Conservation (phyloP, 2,797 vertebrate species). For the Onychomys arenicola region DNA sequence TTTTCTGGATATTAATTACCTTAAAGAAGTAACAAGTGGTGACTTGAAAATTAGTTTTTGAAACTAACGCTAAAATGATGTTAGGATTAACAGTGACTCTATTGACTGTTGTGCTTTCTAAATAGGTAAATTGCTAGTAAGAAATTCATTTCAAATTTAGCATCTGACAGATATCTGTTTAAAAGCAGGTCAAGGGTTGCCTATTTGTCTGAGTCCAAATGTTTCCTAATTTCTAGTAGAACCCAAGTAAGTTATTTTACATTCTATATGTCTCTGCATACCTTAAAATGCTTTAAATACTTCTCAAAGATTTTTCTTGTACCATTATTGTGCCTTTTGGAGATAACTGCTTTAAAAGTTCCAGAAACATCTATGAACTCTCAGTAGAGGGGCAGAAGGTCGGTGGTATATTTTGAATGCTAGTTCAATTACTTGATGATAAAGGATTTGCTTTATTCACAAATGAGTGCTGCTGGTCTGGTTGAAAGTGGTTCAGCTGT, state of each 20-base stretch:
- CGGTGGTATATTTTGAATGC: conserved; percentile 83
- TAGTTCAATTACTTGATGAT: conserved; percentile 85
- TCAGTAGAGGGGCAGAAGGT: conserved; percentile 79
- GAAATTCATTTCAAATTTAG: conserved; percentile 44
- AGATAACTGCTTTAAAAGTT: conserved; percentile 71
- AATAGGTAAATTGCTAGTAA: conserved; percentile 21
- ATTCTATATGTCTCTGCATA: conserved; percentile 22
- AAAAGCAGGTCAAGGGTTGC: conserved; percentile 16
- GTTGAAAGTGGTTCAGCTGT: conserved; percentile 86
- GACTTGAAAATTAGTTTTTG: too few species aligned
- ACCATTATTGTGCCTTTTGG: conserved; percentile 61
- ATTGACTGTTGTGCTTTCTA: neutral
- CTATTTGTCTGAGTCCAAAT: conserved; percentile 27
- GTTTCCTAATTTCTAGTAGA: conserved; percentile 13
- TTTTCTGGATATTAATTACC: conserved; percentile 25
- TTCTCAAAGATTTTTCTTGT: conserved; percentile 40
- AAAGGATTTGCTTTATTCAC: conserved; percentile 85
- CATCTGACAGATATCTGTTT: neutral
- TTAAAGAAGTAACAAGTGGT: conserved; percentile 23
- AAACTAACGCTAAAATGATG: conserved; percentile 30
- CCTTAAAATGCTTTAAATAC: conserved; percentile 55
- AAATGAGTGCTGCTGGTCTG: conserved; percentile 84
- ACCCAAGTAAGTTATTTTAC: conserved; percentile 56
- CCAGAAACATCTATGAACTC: conserved; percentile 83
- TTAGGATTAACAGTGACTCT: conserved; percentile 15